Evolutionary conservation across 2,888 invertebrate genomes (phyloP), one percentile per base, ranked within the genome.

Genomic region (Lithophane semibrunnea): DNA sequence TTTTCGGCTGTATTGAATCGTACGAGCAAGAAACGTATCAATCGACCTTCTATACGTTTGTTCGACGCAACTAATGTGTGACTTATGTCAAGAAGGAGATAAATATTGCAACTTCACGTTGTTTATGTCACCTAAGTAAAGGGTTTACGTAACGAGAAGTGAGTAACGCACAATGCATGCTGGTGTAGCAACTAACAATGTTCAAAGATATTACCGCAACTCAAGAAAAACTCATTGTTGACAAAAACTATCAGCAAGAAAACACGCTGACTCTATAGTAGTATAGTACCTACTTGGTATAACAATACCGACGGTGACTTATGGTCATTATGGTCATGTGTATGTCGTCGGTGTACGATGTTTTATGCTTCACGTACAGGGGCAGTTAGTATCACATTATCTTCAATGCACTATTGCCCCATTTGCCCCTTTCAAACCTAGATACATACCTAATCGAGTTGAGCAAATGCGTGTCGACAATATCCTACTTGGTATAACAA

Each of bases 1-100:
- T 91, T 92, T 92, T 88, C 79, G 81, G 70, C 73, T 80, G 81
- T 86, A 88, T 89, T 89, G 77, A 85, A 86, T 84, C 81, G 79
- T 77, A 83, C 60, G 58, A 76, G 74, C 85, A 90, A 90, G 87
- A 90, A 90, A 87, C 79, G 73, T 74, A 80, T 82, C 79, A 85
- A 86, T 87, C 77, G 80, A 79, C 80, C 85, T 88, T 82, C 84
- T 87, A 76, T 29, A 56, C 74, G 37, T 67, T 80, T 77, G 76
- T 86, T 80, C 49, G 54, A 58, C 68, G 29, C 61, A 77, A 75
- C 70, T 58, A 37, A 73, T 58, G 78, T 82, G 76, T 75, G 80
- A 79, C 42, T 73, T 79, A 75, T 75, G 75, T 63, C 73, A 79
- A 67, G 60, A 65, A 21, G 49, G 68, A 78, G 77, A 85, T 77